These are phyloP conservation scores for Heterotis niloticus DNA, from an alignment of 2,113 vertebrate genomes.

Conservation along the genomic window DNA sequence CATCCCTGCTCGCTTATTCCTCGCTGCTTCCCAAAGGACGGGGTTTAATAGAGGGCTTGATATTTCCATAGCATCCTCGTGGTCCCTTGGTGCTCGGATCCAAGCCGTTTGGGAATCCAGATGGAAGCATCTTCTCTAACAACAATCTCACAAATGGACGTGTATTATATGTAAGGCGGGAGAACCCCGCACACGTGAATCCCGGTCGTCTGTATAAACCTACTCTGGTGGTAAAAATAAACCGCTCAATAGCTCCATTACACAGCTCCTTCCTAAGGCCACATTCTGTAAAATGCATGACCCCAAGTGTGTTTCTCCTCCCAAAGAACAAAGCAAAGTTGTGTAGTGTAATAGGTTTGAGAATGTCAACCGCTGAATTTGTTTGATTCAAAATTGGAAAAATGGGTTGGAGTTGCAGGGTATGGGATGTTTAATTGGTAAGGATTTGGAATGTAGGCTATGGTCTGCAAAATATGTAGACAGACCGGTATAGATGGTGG, in stretches of 20 bases:
- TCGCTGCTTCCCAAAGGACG: slow-evolving; percentile 26
- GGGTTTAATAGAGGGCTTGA: slow-evolving; percentile 19
- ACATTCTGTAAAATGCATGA: background rate
- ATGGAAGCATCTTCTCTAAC: background rate
- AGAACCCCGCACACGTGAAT: background rate
- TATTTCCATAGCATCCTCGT: background rate
- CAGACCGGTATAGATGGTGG: background rate
- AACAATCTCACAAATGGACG: background rate
- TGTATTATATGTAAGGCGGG: background rate
- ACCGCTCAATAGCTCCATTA: no score
- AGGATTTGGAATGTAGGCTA: no score
- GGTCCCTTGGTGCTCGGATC: background rate
- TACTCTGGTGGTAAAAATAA: background rate
- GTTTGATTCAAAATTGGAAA: no score
- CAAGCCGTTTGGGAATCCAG: background rate
- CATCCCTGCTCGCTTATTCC: slow-evolving; percentile 52
- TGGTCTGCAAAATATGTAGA: no score
- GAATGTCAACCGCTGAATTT: no score
- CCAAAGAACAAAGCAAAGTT: no score
- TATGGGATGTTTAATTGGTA: background rate
- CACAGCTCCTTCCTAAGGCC: no score
- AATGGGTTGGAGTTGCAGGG: no score
- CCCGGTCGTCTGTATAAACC: background rate
- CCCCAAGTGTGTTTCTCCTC: background rate
- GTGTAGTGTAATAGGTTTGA: no score